A percentile compares a stretch with the other conserved stretches of the same genome.
phyloP scores from a whole-genome alignment of 2,113 vertebrate species.

The Rattus rattus region DNA sequence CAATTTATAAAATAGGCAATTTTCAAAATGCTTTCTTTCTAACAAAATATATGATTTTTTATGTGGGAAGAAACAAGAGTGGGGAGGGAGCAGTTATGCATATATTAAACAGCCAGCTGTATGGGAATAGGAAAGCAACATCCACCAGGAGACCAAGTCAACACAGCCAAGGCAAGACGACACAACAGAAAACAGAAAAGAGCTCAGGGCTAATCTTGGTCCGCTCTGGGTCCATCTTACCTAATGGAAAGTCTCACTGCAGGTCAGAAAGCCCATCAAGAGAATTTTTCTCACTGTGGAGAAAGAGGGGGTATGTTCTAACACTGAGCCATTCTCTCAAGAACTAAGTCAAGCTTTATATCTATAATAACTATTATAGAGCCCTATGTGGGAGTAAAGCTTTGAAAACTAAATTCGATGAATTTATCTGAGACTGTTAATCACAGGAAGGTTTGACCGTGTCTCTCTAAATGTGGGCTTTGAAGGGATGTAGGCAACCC shows the following conservation, averaged over 20 bases:
- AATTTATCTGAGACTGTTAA: conserved; percentile 66
- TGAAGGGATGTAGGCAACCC: background rate
- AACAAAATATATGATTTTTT: conserved; percentile 48
- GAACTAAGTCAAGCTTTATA: conserved; percentile 60
- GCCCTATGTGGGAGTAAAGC: conserved; percentile 65
- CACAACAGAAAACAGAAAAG: conserved; percentile 50
- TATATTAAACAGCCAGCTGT: conserved; percentile 51
- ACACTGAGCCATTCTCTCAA: conserved; percentile 25
- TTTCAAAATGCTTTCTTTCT: conserved; percentile 64
- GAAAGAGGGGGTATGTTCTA: conserved; percentile 36
- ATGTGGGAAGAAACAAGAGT: conserved; percentile 47
- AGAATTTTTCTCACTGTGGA: conserved; percentile 23
- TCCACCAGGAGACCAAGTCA: conserved; percentile 45
- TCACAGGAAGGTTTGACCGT: conserved; percentile 62
- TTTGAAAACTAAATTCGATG: conserved; percentile 69
- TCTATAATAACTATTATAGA: conserved; percentile 47
- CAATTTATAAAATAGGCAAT: conserved; percentile 78
- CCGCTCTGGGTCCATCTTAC: conserved; percentile 67
- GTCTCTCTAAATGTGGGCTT: conserved; percentile 63
- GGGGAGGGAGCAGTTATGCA: conserved; percentile 4
- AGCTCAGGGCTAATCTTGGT: conserved; percentile 39
- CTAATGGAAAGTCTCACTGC: conserved; percentile 52
- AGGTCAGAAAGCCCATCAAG: conserved; percentile 35
- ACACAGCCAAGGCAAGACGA: conserved; percentile 14
- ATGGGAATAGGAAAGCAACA: conserved; percentile 31